phyloP scores from a whole-genome alignment of 23 tunicate genomes.

The Trididemnum clinides region DNA sequence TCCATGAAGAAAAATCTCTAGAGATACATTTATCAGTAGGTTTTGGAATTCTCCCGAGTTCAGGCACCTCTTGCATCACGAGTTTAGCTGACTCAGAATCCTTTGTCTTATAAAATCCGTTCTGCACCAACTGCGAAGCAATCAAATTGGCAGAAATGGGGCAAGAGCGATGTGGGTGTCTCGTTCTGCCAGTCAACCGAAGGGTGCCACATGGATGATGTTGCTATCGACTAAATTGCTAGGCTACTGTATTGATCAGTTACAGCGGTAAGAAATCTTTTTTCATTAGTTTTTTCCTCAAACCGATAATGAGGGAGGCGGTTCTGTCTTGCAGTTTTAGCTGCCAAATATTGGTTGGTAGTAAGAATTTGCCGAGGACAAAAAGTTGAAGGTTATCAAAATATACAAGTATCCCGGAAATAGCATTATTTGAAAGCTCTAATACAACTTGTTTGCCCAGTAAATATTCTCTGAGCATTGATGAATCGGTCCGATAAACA shows the following conservation, averaged over 20 bases:
- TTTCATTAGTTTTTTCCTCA: not conserved
- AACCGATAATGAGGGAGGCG: not conserved
- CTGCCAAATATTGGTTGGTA: not conserved
- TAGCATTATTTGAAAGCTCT: not conserved
- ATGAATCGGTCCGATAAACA: not conserved
- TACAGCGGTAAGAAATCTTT: not conserved
- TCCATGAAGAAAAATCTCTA: too few relatives aligned
- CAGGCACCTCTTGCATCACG: too few relatives aligned
- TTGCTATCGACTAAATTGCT: not conserved
- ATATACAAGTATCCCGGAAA: not conserved
- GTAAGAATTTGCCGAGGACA: not conserved
- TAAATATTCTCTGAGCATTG: not conserved
- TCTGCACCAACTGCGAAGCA: too few relatives aligned
- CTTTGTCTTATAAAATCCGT: too few relatives aligned
- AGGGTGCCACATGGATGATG: too few relatives aligned
- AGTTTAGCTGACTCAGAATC: too few relatives aligned
- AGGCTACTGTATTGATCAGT: not conserved
- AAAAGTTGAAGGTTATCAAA: not conserved
- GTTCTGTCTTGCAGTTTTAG: not conserved
- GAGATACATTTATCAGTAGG: too few relatives aligned
- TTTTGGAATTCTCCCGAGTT: too few relatives aligned
- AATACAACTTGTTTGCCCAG: not conserved
- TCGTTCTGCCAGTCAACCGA: too few relatives aligned
- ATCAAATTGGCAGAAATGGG: too few relatives aligned
- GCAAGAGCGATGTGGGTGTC: too few relatives aligned